Conservation (phyloP, 1,140 invertebrate species). For the Sycophila sp. region DNA sequence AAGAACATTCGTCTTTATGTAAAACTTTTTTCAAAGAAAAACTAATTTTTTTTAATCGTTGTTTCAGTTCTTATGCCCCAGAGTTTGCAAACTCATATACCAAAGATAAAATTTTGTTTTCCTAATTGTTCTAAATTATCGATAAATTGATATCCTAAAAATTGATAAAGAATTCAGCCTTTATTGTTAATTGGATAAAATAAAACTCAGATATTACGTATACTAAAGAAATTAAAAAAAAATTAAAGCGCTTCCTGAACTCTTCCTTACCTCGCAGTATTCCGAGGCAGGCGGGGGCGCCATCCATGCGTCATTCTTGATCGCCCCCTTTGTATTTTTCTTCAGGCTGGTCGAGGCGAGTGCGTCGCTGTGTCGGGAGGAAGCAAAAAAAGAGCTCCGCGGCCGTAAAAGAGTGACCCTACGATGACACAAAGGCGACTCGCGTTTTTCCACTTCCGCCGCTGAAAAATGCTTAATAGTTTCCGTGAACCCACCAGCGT, state of each 20-base stretch:
- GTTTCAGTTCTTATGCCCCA: too few species aligned
- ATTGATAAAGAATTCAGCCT: too few species aligned
- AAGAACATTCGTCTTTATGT: not conserved
- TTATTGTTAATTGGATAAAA: too few species aligned
- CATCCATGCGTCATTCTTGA: constrained; percentile 36
- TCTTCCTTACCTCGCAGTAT: constrained; percentile 7
- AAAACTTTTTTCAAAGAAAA: too few species aligned
- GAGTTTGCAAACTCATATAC: too few species aligned
- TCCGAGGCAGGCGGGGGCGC: not conserved
- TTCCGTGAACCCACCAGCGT: constrained; percentile 24
- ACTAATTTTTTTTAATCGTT: too few species aligned
- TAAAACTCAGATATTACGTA: too few species aligned
- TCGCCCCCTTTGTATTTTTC: constrained; percentile 32
- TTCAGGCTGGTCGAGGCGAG: constrained; percentile 15
- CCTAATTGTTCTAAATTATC: too few species aligned
- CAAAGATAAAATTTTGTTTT: too few species aligned
- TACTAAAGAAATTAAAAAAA: too few species aligned
- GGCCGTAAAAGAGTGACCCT: constrained; percentile 28
- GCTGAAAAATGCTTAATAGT: constrained; percentile 49
- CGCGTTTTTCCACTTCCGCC: constrained; percentile 40
- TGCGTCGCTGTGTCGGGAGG: constrained; percentile 31
- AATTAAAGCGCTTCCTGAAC: too few species aligned
- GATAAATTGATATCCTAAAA: too few species aligned
- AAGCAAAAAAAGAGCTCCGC: not conserved
- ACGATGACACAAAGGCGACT: constrained; percentile 25